Conservation (phyloP, 2,113 vertebrate genomes). For the Egretta garzetta region DNA sequence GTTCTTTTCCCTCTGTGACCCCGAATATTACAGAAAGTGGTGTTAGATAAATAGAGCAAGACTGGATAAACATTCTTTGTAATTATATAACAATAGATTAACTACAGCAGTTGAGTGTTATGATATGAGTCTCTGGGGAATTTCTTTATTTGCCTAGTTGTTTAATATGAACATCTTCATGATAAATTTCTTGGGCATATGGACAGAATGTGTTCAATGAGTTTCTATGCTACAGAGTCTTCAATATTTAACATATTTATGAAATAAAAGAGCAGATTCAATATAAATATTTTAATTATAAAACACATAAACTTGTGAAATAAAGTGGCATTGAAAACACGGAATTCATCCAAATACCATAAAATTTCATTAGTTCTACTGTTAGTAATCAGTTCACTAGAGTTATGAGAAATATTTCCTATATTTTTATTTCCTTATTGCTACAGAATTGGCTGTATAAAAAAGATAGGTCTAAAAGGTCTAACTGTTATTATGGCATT, state of each 20-base stretch:
- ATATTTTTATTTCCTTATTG: background rate
- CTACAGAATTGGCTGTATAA: background rate
- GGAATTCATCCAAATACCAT: background rate
- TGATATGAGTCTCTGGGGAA: conserved; percentile 14
- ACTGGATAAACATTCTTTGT: conserved; percentile 50
- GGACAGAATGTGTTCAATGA: conserved; percentile 54
- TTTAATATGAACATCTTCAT: conserved; percentile 12
- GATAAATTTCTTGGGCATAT: conserved; percentile 26
- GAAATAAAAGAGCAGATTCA: background rate
- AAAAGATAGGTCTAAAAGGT: background rate
- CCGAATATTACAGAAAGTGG: conserved; percentile 35
- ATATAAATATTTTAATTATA: background rate
- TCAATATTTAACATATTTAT: conserved; percentile 28
- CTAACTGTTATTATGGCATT: background rate
- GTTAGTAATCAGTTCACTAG: background rate
- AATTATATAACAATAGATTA: conserved; percentile 67
- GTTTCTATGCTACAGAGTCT: background rate
- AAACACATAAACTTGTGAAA: background rate
- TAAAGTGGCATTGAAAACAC: background rate
- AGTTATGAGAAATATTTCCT: background rate
- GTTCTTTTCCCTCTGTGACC: conserved; percentile 45
- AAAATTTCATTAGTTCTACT: background rate
- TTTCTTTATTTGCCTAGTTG: conserved; percentile 53
- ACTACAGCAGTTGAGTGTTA: conserved; percentile 51
- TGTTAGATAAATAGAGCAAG: conserved; percentile 43